Evolutionary conservation across 2,888 invertebrate genomes (phyloP), one percentile per base, ranked within the genome.

Genomic region (Diarsia dahlii): DNA sequence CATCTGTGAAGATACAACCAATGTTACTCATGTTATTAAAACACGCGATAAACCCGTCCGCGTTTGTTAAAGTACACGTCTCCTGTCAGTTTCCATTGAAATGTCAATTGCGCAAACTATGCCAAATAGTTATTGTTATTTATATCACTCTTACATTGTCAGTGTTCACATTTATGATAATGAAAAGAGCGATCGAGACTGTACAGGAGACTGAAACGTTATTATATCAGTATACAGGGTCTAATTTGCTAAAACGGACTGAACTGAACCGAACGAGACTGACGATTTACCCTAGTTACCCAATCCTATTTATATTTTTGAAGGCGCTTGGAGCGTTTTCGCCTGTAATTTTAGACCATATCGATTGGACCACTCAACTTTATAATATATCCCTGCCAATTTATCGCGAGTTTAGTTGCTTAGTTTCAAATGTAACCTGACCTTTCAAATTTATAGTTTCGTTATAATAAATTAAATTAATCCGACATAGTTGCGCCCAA

Each of bases 281-380:
- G 95, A 95, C 90, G 90, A 92, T 93, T 91, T 92, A 92, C 89
- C 90, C 87, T 91, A 91, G 84, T 87, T 89, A 83, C 79, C 82
- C 80, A 65, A 74, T 76, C 83, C 82, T 84, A 80, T 75, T 81
- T 85, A 84, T 88, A 89, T 71, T 81, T 84, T 84, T 78, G 78
- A 86, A 87, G 62, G 82, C 83, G 77, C 79, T 82, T 60, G 76
- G 71, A 81, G 81, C 82, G 69, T 46, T 74, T 71, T 78, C 78
- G 54, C 46, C 73, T 74, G 80, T 82, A 73, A 79, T 76, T 73
- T 48, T 73, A 56, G 72, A 84, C 82, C 82, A 84, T 89, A 88
- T 88, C 84, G 72, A 80, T 84, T 85, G 85, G 85, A 87, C 86
- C 85, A 88, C 60, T 60, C 28, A 66, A 20, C 46, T 78, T 64